Evolutionary conservation across 2,888 invertebrate species (phyloP), one percentile per base, ranked within the genome.

Genomic region (Galeruca laticollis): DNA sequence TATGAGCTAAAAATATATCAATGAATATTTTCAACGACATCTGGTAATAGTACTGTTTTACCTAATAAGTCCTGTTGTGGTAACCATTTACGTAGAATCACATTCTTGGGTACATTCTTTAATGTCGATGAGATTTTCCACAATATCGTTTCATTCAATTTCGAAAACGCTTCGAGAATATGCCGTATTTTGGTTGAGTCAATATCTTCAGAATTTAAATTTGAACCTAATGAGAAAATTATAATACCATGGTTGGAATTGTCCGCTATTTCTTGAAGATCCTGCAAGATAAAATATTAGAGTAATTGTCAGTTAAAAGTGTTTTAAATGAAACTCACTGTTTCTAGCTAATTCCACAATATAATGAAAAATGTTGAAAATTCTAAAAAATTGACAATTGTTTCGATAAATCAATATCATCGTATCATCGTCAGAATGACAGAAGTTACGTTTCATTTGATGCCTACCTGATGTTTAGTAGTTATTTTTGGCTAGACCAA

Each of bases 61-160:
- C 85, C 84, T 54, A 86, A 74, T 67, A 86, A 75, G 69, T 84
- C 85, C 65, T 82, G 82, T 72, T 86, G 86, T 1, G 86, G 86
- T 35, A 85, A 71, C 86, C 86, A 87, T 65, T 83, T 81, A 18
- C 76, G 71, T 6, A 85, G 69, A 65, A 82, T 78, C 0, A 87
- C 83, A 76, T 87, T 86, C 52, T 77, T 74, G 0, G 86, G 84
- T 31, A 83, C 47, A 63, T 81, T 76, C 2, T 75, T 73, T 57
- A 83, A 74, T 11, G 73, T 72, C 20, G 81, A 81, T 70, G 84
- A 84, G 76, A 81, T 85, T 78, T 85, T 86, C 86, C 85, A 86
- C 15, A 87, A 62, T 3, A 86, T 82, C 11, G 80, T 81, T 73
- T 85, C 83, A 18, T 81, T 80, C 35, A 86, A 70, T 66, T 79